phyloP scores from a whole-genome alignment of 2,113 vertebrate species.

The Vulpes lagopus region DNA sequence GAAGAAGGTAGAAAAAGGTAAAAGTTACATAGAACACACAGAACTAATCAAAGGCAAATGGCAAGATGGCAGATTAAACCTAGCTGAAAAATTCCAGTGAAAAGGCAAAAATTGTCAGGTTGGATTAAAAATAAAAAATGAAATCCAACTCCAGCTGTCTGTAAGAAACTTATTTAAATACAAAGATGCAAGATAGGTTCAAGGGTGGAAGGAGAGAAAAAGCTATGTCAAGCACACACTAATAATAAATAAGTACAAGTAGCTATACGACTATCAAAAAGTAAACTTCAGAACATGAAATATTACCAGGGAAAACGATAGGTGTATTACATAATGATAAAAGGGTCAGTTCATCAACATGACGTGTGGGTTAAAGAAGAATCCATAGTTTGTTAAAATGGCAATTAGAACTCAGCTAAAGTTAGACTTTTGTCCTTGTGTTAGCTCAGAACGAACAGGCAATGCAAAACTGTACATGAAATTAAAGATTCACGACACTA shows the following conservation, averaged over 20 bases:
- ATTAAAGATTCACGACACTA: background rate
- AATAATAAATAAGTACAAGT: background rate
- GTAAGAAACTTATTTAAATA: constrained; percentile 16
- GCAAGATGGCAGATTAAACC: background rate
- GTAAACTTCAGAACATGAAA: constrained; percentile 10
- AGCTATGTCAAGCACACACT: background rate
- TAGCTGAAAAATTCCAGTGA: background rate
- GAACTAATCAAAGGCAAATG: background rate
- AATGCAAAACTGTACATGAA: background rate
- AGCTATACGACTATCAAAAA: background rate
- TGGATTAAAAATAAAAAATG: constrained; percentile 38
- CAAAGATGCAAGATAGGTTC: background rate
- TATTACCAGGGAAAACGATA: background rate
- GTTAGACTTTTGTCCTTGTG: background rate
- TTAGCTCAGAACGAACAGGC: background rate
- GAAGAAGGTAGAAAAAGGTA: background rate
- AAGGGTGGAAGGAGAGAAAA: background rate
- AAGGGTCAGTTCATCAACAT: background rate
- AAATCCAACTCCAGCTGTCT: background rate
- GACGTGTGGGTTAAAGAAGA: background rate
- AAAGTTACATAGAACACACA: background rate
- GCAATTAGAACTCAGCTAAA: background rate
- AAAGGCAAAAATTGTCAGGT: background rate
- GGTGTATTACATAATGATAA: background rate
- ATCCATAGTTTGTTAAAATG: background rate